Evolutionary conservation across 2,888 invertebrate genomes (phyloP), one percentile per base, ranked within the genome.

Genomic region (Seira ritae): DNA sequence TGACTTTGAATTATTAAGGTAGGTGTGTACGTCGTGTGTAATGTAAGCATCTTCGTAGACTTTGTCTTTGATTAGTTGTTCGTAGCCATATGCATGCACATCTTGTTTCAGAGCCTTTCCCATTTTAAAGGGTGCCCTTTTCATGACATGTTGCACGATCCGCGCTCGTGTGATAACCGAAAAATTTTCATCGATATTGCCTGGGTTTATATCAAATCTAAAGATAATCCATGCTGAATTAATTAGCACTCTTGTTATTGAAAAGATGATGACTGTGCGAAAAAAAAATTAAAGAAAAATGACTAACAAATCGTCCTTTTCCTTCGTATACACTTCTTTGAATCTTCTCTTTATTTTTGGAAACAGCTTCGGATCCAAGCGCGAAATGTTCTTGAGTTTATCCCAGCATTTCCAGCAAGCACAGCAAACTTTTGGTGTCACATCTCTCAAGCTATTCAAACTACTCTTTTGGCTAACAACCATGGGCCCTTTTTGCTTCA

Each of bases 261-360:
- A n/a, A n/a, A n/a, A n/a, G n/a, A n/a, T n/a, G n/a, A n/a, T n/a
- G n/a, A n/a, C n/a, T n/a, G n/a, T n/a, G n/a, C n/a, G n/a, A n/a
- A n/a, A n/a, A n/a, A n/a, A n/a, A n/a, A n/a, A n/a, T n/a, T n/a
- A n/a, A n/a, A n/a, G n/a, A n/a, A n/a, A n/a, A n/a, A n/a, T n/a
- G n/a, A 93, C 95, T 94, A 91, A 96, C 95, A 98, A 92, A 91
- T 97, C 97, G 91, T 97, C 96, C 91, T 96, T 96, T 90, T 97
- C 97, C 88, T 96, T 93, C 86, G 95, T 95, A 91, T 96, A 98
- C 80, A 96, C 95, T 60, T 96, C 96, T 20, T 97, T 96, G 89
- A 96, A 95, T 76, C 95, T 93, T 89, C 96, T 95, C 75, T 93
- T 93, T 89, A 94, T 93, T 85, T 94, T 94, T 0, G 96, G 96